phyloP scores from a whole-genome alignment of 2,888 invertebrate species.

The Hydrotaea cyrtoneurina region DNA sequence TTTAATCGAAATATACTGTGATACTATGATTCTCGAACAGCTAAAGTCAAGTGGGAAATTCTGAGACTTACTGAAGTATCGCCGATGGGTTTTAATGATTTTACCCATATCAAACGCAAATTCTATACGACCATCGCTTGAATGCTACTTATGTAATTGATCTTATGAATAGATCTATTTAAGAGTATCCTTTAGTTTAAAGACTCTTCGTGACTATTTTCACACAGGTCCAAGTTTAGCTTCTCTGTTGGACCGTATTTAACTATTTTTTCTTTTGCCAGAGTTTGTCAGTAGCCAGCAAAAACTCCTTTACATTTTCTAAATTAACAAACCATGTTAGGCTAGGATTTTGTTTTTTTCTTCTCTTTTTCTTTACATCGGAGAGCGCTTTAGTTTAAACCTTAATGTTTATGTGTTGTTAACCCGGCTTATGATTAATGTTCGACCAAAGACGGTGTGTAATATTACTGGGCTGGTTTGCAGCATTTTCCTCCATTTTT shows the following conservation, averaged over 20 bases:
- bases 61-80: too few species aligned
- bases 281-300: background rate
- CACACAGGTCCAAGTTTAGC: background rate
- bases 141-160: too few species aligned
- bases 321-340: conserved; percentile 39
- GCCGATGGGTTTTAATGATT: too few species aligned
- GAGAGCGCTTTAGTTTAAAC: background rate
- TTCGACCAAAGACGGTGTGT: conserved; percentile 42
- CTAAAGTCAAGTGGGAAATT: too few species aligned
- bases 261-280: background rate
- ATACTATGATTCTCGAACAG: too few species aligned
- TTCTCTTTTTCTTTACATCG: background rate
- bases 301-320: conserved; percentile 23
- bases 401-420: conserved; percentile 31
- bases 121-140: too few species aligned
- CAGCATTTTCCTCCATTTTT: background rate
- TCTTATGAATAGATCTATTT: background rate
- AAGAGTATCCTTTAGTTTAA: background rate
- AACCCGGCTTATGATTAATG: conserved; percentile 63
- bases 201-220: background rate
- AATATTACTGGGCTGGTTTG: conserved; percentile 52
- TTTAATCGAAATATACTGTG: too few species aligned
- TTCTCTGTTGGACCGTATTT: background rate
- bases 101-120: too few species aligned
- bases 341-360: conserved; percentile 24